Base-by-base conservation (phyloP, 2,888 invertebrate species). In the Sinopyrophorus schimmeli region DNA sequence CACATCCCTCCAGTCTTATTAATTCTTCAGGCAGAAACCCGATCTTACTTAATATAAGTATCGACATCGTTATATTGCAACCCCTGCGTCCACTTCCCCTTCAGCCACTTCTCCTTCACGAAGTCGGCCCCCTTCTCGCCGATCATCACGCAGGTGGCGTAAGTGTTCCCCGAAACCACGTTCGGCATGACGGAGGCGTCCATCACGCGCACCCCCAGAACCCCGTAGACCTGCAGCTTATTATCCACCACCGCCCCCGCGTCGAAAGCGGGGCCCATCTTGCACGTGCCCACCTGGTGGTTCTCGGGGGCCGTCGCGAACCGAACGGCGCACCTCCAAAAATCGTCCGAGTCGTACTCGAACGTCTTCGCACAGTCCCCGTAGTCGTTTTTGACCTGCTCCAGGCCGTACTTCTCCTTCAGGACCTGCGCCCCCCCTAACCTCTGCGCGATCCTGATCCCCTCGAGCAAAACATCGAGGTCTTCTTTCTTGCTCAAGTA, bases 231-330 rank as follows among this genome's bases (percentile, higher is more conserved):
- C 57, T 70, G 76, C 0, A 89, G 73, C 66, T 82, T 79, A 47
- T 82, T 77, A 68, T 88, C 83, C 0, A 89, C 88, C 0, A 89
- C 89, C 0, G 89, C 14, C 21, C 5, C 89, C 0, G 89, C 85
- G 68, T 90, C 89, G 0, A 73, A 73, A 0, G 67, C 60, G 0
- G 88, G 84, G 0, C 89, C 90, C 88, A 90, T 90, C 77, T 87
- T 89, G 67, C 87, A 87, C 0, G 89, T 85, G 5, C 89, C 89
- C 0, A 83, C 84, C 70, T 89, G 89, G 69, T 90, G 90, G 69
- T 90, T 89, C 71, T 89, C 89, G 0, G 89, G 86, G 0, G 86
- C 87, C 0, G 89, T 89, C 42, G 84, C 77, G 46, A 81, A 79
- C 49, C 76, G 76, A 0, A 87, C 79, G 0, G 87, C 80, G 63